Evolutionary conservation across 1,140 invertebrate species (phyloP).

Genomic region (Drosophila nigrodunni): DNA sequence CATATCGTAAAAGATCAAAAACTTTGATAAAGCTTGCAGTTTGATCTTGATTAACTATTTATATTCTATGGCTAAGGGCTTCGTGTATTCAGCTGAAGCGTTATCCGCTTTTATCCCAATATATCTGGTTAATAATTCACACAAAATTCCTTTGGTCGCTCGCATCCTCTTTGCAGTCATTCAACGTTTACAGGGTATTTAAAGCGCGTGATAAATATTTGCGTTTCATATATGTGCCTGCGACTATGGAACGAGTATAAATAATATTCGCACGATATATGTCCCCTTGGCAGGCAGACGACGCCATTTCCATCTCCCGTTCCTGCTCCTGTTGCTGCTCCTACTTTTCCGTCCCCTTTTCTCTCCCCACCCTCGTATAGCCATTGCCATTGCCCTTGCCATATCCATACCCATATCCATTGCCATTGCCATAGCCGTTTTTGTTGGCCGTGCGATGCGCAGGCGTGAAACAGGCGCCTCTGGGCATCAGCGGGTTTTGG

Average conservation of each 20-base stretch:
- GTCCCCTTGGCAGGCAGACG: constrained; percentile 78
- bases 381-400: constrained; percentile 29
- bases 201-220: constrained; percentile 77
- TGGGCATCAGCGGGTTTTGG: constrained; percentile 63
- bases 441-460: constrained; percentile 51
- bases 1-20: no score
- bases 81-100: no score
- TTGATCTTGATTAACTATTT: no score
- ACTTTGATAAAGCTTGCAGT: no score
- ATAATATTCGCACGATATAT: constrained; percentile 83
- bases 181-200: constrained; percentile 28
- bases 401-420: not conserved
- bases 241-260: constrained; percentile 66
- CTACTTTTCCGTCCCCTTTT: constrained; percentile 19
- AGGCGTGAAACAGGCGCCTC: constrained; percentile 80
- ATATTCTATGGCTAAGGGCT: no score
- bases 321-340: not conserved
- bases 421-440: constrained; percentile 10
- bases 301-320: constrained; percentile 39
- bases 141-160: not conserved
- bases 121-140: no score
- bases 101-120: no score
- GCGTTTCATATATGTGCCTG: constrained; percentile 65
- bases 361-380: not conserved
- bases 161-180: not conserved